Base-by-base conservation (phyloP, 1,140 invertebrate species). In the Penaeus indicus region DNA sequence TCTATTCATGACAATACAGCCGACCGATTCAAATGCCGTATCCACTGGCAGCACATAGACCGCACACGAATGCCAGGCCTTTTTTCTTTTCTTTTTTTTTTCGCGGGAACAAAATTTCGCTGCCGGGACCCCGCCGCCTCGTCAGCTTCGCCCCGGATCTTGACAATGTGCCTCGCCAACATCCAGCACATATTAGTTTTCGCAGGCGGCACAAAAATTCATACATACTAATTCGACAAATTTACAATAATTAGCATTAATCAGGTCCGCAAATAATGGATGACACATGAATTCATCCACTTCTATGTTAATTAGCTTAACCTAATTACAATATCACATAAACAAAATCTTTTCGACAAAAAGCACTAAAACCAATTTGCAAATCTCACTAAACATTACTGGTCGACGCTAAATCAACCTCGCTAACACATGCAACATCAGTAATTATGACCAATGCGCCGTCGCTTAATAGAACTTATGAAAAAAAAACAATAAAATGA, bases 301-400 rank as follows among this genome's bases (percentile, higher is more conserved):
- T 62, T 86, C 75, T 72, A 86, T 86, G 85, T 80, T 86, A 86
- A 86, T 86, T 80, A 86, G 77, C 79, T 86, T 61, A 79, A 86
- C 64, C 85, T 62, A 86, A 86, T 86, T 86, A 86, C 62, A 60
- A 85, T 77, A 85, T 85, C 77, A 54, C 62, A 62, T 64, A 64
- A 79, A 79, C 78, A 79, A 42, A 25, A 79, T 86, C 72, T 64
- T 64, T 80, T 86, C 85, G 63, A 80, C 85, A 80, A 86, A 86
- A 86, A 62, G 69, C 77, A 62, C 19, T 54, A 54, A 47, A 86
- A 72, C 85, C 78, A 86, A 86, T 86, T 80, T 86, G 85, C 75
- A 64, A 80, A 86, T 79, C 77, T 77, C 27, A 22, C 67, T 85
- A 85, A 85, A 85, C 38, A 85, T 69, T 47, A 85, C 42, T 47